Evolutionary conservation across 1,140 invertebrate genomes (phyloP).

Genomic region (Brachionus angularis): DNA sequence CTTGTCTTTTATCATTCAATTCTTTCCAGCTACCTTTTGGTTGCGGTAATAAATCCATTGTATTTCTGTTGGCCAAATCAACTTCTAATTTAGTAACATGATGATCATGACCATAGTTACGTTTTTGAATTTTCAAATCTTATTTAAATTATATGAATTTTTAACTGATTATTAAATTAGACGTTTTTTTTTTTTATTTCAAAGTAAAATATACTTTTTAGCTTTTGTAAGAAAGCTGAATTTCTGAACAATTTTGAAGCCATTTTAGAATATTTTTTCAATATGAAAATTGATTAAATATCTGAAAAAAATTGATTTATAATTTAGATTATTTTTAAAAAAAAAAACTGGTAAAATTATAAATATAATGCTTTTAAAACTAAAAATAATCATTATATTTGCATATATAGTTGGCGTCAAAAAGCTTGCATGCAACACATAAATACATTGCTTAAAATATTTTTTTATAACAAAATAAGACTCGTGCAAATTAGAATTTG

Average conservation of each 20-base stretch:
- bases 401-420: constrained; percentile 30
- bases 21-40: constrained; percentile 50
- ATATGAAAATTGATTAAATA: neutral
- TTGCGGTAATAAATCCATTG: constrained; percentile 49
- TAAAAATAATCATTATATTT: neutral
- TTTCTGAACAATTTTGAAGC: constrained; percentile 26
- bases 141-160: neutral
- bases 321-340: neutral
- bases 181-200: too few relatives aligned
- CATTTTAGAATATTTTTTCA: neutral
- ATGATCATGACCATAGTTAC: constrained; percentile 28
- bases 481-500: too few relatives aligned
- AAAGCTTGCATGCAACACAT: too few relatives aligned
- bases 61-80: constrained; percentile 46
- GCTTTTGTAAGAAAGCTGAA: constrained; percentile 10
- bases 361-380: too few relatives aligned
- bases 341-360: neutral
- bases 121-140: constrained; percentile 34
- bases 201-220: constrained; percentile 19
- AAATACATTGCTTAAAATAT: too few relatives aligned
- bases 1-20: constrained; percentile 45
- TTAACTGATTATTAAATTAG: neutral
- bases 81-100: constrained; percentile 45
- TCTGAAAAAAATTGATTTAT: too few relatives aligned
- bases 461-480: too few relatives aligned